Percentiles rank a stretch among this genome's conserved stretches.
These are phyloP conservation scores for Dinomys branickii DNA, from an alignment of 2,113 vertebrate genomes.

Conservation along the genomic window DNA sequence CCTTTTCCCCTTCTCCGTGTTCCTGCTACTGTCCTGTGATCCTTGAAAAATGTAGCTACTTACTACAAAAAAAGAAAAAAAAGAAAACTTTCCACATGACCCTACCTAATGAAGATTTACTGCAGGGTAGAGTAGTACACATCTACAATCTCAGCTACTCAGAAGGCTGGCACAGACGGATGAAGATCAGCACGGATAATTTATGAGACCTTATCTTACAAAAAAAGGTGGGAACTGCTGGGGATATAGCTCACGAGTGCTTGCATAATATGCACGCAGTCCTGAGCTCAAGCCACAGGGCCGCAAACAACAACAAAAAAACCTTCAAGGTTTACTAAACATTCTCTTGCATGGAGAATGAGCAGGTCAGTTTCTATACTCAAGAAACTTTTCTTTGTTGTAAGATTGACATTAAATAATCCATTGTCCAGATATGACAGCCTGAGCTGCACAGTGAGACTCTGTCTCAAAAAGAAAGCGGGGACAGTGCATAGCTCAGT, in stretches of 20 bases:
- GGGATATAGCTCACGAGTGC: background rate
- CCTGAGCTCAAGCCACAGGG: too few relatives aligned
- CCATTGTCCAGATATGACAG: background rate
- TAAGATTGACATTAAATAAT: background rate
- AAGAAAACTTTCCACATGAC: background rate
- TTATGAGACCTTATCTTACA: background rate
- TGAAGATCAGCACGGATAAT: background rate
- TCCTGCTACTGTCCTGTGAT: too few relatives aligned
- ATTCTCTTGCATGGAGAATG: background rate
- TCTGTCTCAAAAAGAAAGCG: background rate
- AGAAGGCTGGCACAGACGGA: background rate
- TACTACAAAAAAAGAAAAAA: too few relatives aligned
- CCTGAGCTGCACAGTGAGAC: background rate
- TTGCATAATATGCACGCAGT: background rate
- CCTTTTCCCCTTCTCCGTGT: too few relatives aligned
- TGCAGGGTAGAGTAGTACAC: background rate
- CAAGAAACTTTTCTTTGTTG: background rate
- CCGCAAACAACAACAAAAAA: background rate
- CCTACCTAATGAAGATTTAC: background rate
- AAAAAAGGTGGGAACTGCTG: background rate
- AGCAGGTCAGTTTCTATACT: background rate
- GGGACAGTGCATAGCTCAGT: background rate
- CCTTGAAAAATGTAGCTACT: too few relatives aligned
- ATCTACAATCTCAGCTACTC: background rate
- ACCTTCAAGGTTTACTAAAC: background rate